Base-by-base conservation (phyloP, 2,888 invertebrate species). In the Branchipolynoe longqiensis region DNA sequence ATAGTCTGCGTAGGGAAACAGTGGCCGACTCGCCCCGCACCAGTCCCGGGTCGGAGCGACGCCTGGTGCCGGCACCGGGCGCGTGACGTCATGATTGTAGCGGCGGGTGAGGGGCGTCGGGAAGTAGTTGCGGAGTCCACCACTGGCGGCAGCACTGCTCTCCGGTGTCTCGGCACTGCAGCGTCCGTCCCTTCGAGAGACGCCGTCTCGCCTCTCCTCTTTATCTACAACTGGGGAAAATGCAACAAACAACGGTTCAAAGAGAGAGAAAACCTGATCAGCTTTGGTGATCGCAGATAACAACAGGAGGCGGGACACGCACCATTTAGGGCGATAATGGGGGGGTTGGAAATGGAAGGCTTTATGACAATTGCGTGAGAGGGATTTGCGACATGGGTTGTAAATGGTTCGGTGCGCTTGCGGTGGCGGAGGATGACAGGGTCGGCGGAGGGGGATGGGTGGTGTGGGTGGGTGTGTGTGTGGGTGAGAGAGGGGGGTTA, bases 261-360 rank as follows among this genome's bases (percentile, higher is more conserved):
- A 69, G 18, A 69, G 38, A 62, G 25, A 69, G 36, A 69, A 36
- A 38, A 12, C 22, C 38, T 38, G n/a, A 36, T 12, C 36, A 18
- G 38, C 18, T 69, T 36, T 69, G 33, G 8, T 0, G 1, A 69
- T 33, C 38, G 12, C 36, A 36, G 22, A 1, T 69, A 38, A 69
- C 69, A 69, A 69, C 31, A 41, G 48, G 48, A 54, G 48, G 18
- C 48, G 31, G 48, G 14, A 18, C 41, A 78, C 31, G 78, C 48
- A 78, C 54, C 48, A 54, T 48, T 78, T 41, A 54, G 41, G 31
- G 4, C 2, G 28, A 78, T 78, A 78, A 78, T 78, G 48, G 78
- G 36, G 3, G 38, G n/a, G n/a, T n/a, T 36, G 69, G 6, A 69
- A 14, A 2, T 18, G 18, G 14, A 33, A 12, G 38, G 36, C 38